Evolutionary conservation across 2,113 vertebrate genomes (phyloP), one percentile per base, ranked within the genome.

Genomic region (Xyrauchen texanus): DNA sequence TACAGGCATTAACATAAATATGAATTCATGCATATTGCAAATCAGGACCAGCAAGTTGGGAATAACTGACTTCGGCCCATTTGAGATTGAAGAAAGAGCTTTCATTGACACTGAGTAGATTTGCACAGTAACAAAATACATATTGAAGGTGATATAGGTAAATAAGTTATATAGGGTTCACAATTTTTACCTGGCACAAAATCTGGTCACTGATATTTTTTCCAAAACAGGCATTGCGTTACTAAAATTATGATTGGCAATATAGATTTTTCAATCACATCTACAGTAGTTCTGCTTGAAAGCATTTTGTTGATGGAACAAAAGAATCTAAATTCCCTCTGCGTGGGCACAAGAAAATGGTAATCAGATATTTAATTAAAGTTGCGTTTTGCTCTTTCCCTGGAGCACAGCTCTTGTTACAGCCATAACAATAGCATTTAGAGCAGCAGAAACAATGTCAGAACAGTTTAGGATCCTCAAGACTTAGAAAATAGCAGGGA

Each of bases 241-340:
- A 75, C 81, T 81, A 83, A 68, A 70, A 84, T 81, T 86, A 87
- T 87, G 70, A 82, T 86, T n/a, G 11, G 45, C 76, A 78, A 76
- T 81, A 86, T 90, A 81, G 71, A 86, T 90, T 89, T 34, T 34
- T 84, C 86, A 34, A 3, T 34, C 21, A 34, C 21, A 34, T 34
- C 21, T 34, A 34, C 21, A 34, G 21, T 78, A 81, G 83, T 83
- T 85, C 51, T 62, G 82, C 70, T 79, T 82, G 67, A 49, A 77
- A 75, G 34, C 66, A 81, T 86, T 10, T 81, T 82, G 85, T 89
- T 69, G 87, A 83, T 88, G 79, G 82, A 68, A 11, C 66, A n/a
- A 73, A 83, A 46, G 44, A 81, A 78, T 77, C 61, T 53, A 63
- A 46, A 60, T 73, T 6, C 70, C 64, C 52, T 68, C 4, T 49